Evolutionary conservation across 1,140 invertebrate genomes (phyloP).

Genomic region (Listronotus oregonensis): DNA sequence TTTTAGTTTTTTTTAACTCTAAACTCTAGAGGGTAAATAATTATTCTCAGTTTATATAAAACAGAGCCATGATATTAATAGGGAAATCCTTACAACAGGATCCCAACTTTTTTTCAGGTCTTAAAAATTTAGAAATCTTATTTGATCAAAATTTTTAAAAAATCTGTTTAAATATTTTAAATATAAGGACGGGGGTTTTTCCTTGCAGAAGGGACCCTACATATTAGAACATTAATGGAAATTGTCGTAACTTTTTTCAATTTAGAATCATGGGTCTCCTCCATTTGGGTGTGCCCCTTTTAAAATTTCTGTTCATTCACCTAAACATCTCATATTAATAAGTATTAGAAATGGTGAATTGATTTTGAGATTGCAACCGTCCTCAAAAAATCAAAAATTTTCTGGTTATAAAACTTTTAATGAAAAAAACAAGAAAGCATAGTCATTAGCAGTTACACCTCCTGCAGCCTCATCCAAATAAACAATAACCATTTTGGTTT

Average conservation of each 20-base stretch:
- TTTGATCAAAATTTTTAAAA: conserved; percentile 1
- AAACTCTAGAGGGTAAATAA: no score
- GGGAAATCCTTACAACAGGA: neutral
- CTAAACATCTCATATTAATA: conserved; percentile 6
- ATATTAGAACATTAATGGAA: conserved; percentile 15
- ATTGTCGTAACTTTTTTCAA: conserved; percentile 4
- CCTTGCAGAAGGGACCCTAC: neutral
- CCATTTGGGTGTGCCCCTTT: conserved; percentile 15
- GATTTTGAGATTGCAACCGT: conserved; percentile 10
- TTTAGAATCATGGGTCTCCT: conserved; percentile 4
- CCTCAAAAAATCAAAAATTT: no score
- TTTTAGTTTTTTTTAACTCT: no score
- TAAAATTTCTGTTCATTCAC: conserved; percentile 14
- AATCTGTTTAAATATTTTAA: neutral
- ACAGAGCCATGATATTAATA: no score
- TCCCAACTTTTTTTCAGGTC: neutral
- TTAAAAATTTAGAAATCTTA: neutral
- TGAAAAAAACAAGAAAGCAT: no score
- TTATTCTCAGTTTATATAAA: no score
- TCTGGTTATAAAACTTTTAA: no score
- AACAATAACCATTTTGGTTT: no score
- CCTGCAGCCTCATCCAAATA: no score
- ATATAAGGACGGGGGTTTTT: neutral
- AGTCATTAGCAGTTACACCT: no score
- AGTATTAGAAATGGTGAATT: conserved; percentile 13